These are phyloP conservation scores for Arizona elegans DNA, from an alignment of 2,113 vertebrate species.

Conservation along the genomic window DNA sequence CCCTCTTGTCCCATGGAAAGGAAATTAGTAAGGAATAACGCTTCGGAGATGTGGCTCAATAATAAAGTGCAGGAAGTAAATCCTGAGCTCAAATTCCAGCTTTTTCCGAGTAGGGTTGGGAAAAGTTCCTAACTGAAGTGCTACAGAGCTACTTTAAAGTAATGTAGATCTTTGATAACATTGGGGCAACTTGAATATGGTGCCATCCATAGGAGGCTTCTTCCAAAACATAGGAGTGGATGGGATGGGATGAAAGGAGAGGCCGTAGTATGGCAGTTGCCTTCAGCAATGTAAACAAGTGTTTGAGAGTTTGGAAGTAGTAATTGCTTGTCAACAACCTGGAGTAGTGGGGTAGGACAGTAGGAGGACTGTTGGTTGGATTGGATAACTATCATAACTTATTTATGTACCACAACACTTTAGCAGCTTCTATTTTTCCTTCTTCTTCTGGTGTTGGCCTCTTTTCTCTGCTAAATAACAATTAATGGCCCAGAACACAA, in stretches of 20 bases:
- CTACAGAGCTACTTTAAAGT: not conserved
- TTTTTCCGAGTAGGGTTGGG: not conserved
- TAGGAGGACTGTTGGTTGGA: not conserved
- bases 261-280: not conserved
- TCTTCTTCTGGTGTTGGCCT: not conserved
- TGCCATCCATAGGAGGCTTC: not conserved
- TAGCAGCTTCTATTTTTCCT: rapidly evolving
- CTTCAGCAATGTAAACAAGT: not conserved
- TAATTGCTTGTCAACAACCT: not conserved
- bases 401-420: not conserved
- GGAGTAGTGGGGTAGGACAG: not conserved
- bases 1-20: too few relatives aligned
- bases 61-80: too few relatives aligned
- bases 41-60: not conserved
- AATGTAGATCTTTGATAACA: not conserved
- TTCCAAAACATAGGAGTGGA: not conserved
- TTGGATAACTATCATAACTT: not conserved
- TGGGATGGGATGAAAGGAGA: not conserved
- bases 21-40: not conserved
- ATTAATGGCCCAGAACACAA: slow-evolving; percentile 4
- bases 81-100: not conserved
- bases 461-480: not conserved
- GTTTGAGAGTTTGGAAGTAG: not conserved
- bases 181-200: not conserved
- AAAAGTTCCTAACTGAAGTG: not conserved